A percentile compares a stretch with the other conserved stretches of the same genome.
Evolutionary conservation across 2,113 vertebrate genomes (phyloP).

Genomic region (Nothobranchius kuhntae): DNA sequence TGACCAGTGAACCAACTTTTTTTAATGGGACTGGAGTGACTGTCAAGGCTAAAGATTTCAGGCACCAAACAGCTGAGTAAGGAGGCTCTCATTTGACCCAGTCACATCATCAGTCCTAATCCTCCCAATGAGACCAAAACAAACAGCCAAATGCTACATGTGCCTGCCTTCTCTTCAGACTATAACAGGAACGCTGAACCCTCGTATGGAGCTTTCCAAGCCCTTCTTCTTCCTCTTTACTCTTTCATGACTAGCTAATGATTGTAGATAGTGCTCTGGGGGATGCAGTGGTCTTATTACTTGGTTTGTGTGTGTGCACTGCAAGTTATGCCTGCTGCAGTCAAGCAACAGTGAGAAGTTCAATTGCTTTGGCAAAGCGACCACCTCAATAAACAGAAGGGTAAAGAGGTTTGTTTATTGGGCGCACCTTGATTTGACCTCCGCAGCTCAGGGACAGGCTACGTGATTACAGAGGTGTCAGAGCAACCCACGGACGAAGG

Average conservation of each 20-base stretch:
- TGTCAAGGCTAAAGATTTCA: constrained; percentile 25
- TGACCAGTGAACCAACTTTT: constrained; percentile 52
- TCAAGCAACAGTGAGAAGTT: constrained; percentile 64
- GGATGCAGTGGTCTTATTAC: constrained; percentile 69
- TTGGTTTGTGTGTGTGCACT: constrained; percentile 55
- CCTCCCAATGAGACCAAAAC: constrained; percentile 47
- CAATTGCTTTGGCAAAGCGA: constrained; percentile 67
- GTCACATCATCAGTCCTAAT: constrained; percentile 59
- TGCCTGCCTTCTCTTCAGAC: constrained; percentile 13
- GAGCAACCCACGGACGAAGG: constrained; percentile 39
- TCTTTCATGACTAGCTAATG: constrained; percentile 73
- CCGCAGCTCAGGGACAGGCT: constrained; percentile 64
- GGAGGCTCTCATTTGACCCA: constrained; percentile 45
- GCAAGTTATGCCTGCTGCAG: constrained; percentile 41
- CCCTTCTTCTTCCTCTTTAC: constrained; percentile 32
- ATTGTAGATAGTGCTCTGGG: constrained; percentile 72
- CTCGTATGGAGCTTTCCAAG: constrained; percentile 21
- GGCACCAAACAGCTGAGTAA: constrained; percentile 55
- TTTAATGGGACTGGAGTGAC: constrained; percentile 37
- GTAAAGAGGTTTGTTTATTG: constrained; percentile 82
- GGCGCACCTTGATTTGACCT: constrained; percentile 78
- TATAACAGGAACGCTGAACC: constrained; percentile 9
- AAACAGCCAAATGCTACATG: constrained; percentile 51
- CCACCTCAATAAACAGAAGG: constrained; percentile 71
- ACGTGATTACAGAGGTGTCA: constrained; percentile 76